Base-by-base conservation (phyloP, 2,797 vertebrate species). In the Mormyrops boulengeri region DNA sequence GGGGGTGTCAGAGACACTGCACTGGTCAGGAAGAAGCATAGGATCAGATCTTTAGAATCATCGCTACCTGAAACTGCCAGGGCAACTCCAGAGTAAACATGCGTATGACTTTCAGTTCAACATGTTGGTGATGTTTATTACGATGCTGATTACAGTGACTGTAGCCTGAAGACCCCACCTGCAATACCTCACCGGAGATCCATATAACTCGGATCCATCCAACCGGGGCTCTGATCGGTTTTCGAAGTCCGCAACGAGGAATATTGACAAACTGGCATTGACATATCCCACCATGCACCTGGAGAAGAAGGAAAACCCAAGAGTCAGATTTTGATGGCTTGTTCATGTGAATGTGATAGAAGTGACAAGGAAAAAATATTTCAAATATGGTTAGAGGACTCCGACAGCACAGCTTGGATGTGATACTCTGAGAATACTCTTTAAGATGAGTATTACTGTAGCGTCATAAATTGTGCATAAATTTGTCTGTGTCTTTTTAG, bases 241-340 rank as follows among this genome's bases (percentile, higher is more conserved):
- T 94, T 99, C 97, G 93, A 99, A 98, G 95, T 99, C 97, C 26
- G 96, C 95, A 91, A 98, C 97, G 53, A 94, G 93, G 92, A 98
- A 98, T 47, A 98, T 93, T 2, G 98, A 98, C 89, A 98, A 94
- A 91, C 97, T 98, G 95, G 97, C 97, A 73, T 98, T 98, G 55
- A 98, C 97, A 0, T 98, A 98, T 86, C 97, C 97, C 93, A 97
- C 96, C 98, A 98, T 97, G 88, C 98, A 98, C 90, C 98, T 98
- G 85, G 34, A 9, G 53, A 60, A 14, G 52, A 11, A 12, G 53
- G 53, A 57, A 26, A 60, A 86, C 2, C 30, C n/a, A 86, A 22
- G 5, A 44, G 17, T 34, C 85, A 30, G 9, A 87, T 87, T 17
- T 17, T 55, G 52, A 3, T 53, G 11, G 4, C 26, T 19, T 30